Evolutionary conservation across 2,113 vertebrate genomes (phyloP), one percentile per base, ranked within the genome.

Genomic region (Microcebus ravelobensis): DNA sequence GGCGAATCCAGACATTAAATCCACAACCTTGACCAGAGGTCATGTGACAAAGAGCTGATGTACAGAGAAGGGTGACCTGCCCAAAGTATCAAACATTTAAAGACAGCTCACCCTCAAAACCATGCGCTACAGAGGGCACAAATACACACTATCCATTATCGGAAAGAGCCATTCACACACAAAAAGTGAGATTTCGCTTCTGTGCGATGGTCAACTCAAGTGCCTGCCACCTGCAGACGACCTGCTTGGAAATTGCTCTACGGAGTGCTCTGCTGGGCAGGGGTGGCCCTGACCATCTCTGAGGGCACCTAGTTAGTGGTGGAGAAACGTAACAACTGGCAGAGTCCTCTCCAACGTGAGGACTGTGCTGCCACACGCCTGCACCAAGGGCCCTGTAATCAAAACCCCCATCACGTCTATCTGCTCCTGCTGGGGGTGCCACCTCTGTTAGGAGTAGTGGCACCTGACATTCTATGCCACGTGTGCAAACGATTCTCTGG

Each of bases 131-230:
- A 23, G 12, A 31, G 55, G 45, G 42, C 48, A 82, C 23, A 9
- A 0, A 2, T 2, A 48, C 14, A 23, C 5, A 20, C 4, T 18
- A 14, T 18, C 31, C 7, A 20, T 10, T 18, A 14, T 18, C 25
- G 42, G 31, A 45, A 29, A 50, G 1, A 67, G 15, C n/a, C 39
- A 42, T 6, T 50, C 31, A 52, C 45, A 36, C 52, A 31, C 3
- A 2, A 71, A 29, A 68, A 7, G 3, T 0, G 8, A 63, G 39
- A 59, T n/a, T 65, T 63, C 15, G 0, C 18, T 39, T 20, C 18
- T 4, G n/a, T 67, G 34, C 8, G 31, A 83, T 0, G 25, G 82
- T 10, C 67, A 82, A 29, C 31, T 13, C 91, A 6, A 36, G 50
- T 3, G 7, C 48, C 36, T n/a, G 63, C 59, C 21, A 6, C 70